phyloP scores from a whole-genome alignment of 2,113 vertebrate species.

The Ophthalmotilapia sp. region DNA sequence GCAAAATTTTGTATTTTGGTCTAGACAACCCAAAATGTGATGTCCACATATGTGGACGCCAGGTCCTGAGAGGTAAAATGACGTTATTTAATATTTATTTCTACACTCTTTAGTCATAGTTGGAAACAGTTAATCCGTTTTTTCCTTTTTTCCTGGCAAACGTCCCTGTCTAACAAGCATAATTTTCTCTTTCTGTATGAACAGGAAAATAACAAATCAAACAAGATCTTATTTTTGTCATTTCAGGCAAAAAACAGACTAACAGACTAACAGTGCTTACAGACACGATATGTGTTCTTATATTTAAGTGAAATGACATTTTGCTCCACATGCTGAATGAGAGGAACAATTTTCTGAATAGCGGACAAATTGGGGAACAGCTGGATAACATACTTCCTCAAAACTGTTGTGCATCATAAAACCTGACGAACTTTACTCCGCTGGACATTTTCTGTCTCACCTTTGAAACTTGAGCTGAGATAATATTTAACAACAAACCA shows the following conservation, averaged over 20 bases:
- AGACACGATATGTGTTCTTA: background rate
- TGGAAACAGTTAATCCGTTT: background rate
- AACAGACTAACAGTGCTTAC: background rate
- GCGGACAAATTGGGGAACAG: background rate
- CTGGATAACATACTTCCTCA: background rate
- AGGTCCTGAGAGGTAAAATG: background rate
- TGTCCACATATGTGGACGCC: background rate
- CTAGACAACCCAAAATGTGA: background rate
- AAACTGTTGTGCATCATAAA: background rate
- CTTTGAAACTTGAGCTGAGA: conserved; percentile 56
- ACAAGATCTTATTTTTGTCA: background rate
- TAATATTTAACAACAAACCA: conserved; percentile 65
- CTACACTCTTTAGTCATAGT: background rate
- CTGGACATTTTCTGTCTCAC: conserved; percentile 45
- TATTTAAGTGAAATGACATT: background rate
- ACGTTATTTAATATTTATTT: background rate
- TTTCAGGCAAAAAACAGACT: background rate
- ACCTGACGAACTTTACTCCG: conserved; percentile 59
- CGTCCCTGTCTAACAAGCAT: background rate
- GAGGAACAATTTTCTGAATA: background rate
- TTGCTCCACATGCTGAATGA: background rate
- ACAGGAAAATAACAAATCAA: background rate
- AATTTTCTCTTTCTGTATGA: background rate
- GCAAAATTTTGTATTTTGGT: background rate
- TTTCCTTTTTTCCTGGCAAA: background rate